Evolutionary conservation across 1,140 invertebrate species (phyloP), one percentile per base, ranked within the genome.

Genomic region (Samia ricini): DNA sequence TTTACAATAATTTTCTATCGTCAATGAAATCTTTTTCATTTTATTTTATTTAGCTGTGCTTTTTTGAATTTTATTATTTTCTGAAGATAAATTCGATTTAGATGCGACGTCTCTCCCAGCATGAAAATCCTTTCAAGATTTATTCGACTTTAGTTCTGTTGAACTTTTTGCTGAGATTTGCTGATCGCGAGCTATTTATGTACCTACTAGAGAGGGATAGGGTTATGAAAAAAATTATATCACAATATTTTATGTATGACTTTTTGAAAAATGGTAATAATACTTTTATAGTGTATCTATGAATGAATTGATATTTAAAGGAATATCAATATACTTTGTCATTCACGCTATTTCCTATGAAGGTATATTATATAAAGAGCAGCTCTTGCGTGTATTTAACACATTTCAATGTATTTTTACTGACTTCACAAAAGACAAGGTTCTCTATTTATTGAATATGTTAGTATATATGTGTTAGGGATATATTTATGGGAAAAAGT

Each of bases 61-160:
- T 55, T n/a, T n/a, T 55, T 55, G 24, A 55, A 55, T 55, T 55
- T 55, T 23, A 55, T 55, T 23, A 55, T 55, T 24, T 55, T 55
- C 52, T 24, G 10, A 55, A 23, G 52, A 55, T 54, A 54, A 54
- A 54, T 55, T 24, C 24, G 52, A 15, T 55, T 23, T 19, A 55
- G 20, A 55, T 55, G 52, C 52, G 24, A 55, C 22, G 10, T 21
- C 19, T 24, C 22, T 24, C 52, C 10, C 2, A 23, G 52, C 52
- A 24, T 24, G 52, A 55, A 55, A 55, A 55, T 55, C 52, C 52
- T 55, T 55, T 22, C 52, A 21, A 55, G 52, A 55, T 55, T 55
- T 55, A 55, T 55, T 55, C 15, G 21, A 55, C 21, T 55, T 24
- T 55, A 55, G 21, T 55, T n/a, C 12, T 10, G 52, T 55, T n/a